Evolutionary conservation across 2,113 vertebrate species (phyloP).

Genomic region (Anthoscopus minutus): DNA sequence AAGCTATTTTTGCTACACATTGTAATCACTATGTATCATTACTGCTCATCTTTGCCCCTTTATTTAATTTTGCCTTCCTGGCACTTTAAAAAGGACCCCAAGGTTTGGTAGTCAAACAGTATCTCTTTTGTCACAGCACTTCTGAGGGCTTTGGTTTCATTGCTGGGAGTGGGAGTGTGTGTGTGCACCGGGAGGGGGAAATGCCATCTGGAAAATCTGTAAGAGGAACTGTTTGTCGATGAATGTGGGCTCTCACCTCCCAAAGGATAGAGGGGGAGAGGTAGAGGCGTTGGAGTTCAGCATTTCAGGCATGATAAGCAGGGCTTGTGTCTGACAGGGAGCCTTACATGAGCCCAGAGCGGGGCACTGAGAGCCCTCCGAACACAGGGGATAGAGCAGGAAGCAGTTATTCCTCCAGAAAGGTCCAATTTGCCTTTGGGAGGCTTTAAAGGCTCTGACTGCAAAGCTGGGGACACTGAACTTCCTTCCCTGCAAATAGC

Average conservation of each 20-base stretch:
- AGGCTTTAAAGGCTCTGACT: background rate
- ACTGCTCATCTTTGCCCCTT: background rate
- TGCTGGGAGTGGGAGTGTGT: background rate
- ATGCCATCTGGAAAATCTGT: constrained; percentile 20
- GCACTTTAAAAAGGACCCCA: background rate
- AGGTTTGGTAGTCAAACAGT: constrained; percentile 16
- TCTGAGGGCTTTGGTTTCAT: background rate
- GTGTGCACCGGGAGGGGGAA: background rate
- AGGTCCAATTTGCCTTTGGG: background rate
- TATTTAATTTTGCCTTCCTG: background rate
- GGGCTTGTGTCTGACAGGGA: background rate
- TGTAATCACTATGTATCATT: background rate
- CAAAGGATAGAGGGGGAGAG: background rate
- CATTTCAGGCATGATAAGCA: background rate
- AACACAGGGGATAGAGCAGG: background rate
- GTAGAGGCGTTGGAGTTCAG: background rate
- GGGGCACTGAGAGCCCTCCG: fast-evolving
- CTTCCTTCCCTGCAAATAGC: background rate
- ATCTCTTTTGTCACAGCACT: background rate
- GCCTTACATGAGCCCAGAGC: background rate
- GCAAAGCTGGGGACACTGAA: background rate
- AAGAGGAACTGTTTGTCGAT: constrained; percentile 16
- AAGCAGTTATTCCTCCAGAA: background rate
- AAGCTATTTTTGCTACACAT: background rate
- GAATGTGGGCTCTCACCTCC: constrained; percentile 48